phyloP scores from a whole-genome alignment of 1,140 invertebrate species.

The Drosophila eugracilis region DNA sequence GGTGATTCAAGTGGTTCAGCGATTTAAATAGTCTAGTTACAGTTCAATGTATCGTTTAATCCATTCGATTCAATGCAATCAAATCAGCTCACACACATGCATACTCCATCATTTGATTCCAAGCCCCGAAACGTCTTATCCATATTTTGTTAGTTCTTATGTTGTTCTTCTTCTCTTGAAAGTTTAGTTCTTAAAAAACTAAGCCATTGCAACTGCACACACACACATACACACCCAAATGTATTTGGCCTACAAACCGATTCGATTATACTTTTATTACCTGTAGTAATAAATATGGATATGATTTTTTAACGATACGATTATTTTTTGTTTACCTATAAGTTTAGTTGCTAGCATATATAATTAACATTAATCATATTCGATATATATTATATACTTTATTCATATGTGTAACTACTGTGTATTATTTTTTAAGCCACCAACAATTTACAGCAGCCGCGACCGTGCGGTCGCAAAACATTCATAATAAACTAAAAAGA shows the following conservation, averaged over 20 bases:
- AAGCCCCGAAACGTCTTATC: neutral
- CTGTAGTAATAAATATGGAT: conserved; percentile 11
- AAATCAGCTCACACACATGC: conserved; percentile 2
- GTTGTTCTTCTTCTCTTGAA: conserved; percentile 22
- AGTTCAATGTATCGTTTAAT: too few species aligned
- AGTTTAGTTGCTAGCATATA: conserved; percentile 34
- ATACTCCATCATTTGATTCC: conserved; percentile 13
- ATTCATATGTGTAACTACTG: conserved; percentile 49
- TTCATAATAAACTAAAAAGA: conserved; percentile 61
- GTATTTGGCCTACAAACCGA: conserved; percentile 15
- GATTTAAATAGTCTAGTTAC: neutral
- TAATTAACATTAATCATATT: conserved; percentile 45
- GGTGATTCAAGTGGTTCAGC: conserved; percentile 3
- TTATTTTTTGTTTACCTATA: conserved; percentile 33
- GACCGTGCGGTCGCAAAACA: conserved; percentile 18
- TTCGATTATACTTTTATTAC: conserved; percentile 35
- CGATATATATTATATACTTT: conserved; percentile 51
- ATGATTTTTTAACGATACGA: conserved; percentile 22
- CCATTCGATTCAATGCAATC: neutral
- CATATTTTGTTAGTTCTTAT: conserved; percentile 12
- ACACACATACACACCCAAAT: conserved; percentile 20
- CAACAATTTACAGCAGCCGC: conserved; percentile 34
- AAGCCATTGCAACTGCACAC: conserved; percentile 6
- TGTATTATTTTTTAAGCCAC: conserved; percentile 52
- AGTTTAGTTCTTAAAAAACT: conserved; percentile 31